These are phyloP conservation scores for Pterostichus niger DNA, from an alignment of 2,888 invertebrate species.

Conservation along the genomic window DNA sequence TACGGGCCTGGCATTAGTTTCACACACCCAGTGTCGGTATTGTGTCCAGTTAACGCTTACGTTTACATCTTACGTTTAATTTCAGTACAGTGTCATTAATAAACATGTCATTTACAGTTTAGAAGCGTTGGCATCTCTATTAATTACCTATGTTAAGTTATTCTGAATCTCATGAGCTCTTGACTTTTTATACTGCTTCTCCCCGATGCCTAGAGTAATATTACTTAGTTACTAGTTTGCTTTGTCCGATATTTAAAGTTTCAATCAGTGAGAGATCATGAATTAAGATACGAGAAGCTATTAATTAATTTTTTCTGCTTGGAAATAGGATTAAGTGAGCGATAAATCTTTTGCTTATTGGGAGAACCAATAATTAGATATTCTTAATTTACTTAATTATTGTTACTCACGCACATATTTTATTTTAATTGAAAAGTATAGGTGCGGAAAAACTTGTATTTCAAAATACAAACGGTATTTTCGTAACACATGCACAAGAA, in stretches of 20 bases:
- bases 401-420: too few relatives aligned
- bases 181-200: slow-evolving; percentile 19
- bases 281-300: slow-evolving; percentile 19
- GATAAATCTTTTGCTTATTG: too few relatives aligned
- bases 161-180: background rate
- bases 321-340: too few relatives aligned
- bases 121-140: slow-evolving; percentile 48
- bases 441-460: too few relatives aligned
- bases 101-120: slow-evolving; percentile 57
- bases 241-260: background rate
- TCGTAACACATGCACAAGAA: too few relatives aligned
- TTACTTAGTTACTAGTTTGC: background rate
- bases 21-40: slow-evolving; percentile 18
- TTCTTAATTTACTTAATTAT: too few relatives aligned
- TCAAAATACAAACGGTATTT: too few relatives aligned
- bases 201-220: background rate
- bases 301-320: slow-evolving; percentile 28
- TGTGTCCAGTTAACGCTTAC: slow-evolving; percentile 41
- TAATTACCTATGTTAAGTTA: slow-evolving; percentile 54
- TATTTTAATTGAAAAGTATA: too few relatives aligned
- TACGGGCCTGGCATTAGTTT: background rate
- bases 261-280: slow-evolving; percentile 10
- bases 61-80: slow-evolving; percentile 48
- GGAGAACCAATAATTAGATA: too few relatives aligned
- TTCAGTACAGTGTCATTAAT: slow-evolving; percentile 39